A percentile compares a stretch with the other conserved stretches of the same genome.
phyloP scores from a whole-genome alignment of 2,888 invertebrate genomes.

The Lydus trimaculatus region DNA sequence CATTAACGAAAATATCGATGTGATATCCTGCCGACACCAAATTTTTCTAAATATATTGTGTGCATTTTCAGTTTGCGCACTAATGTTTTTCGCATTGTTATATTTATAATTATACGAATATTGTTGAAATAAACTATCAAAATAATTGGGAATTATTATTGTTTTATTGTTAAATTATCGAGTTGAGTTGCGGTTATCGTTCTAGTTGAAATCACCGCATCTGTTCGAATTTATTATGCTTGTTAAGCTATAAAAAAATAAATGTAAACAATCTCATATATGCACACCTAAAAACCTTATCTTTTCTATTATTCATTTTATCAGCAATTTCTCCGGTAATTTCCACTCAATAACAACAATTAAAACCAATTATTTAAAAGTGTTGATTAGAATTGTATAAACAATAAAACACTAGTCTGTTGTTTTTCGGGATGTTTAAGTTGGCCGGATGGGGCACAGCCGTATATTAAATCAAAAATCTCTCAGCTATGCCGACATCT shows the following conservation, averaged over 20 bases:
- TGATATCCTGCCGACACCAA: constrained; percentile 46
- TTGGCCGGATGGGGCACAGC: constrained; percentile 87
- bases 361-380: not conserved
- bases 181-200: not conserved
- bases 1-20: constrained; percentile 31
- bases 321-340: not conserved
- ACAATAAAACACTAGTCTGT: not conserved
- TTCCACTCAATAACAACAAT: not conserved
- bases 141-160: not conserved
- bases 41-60: constrained; percentile 39
- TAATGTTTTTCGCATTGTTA: constrained; percentile 37
- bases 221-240: not conserved
- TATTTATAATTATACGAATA: constrained; percentile 33
- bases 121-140: constrained; percentile 39
- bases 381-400: constrained; percentile 17
- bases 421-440: constrained; percentile 66
- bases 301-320: not conserved
- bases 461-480: constrained; percentile 65
- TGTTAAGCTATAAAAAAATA: not conserved
- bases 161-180: not conserved
- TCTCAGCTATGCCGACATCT: constrained; percentile 90
- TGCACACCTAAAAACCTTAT: not conserved
- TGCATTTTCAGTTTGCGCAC: constrained; percentile 39
- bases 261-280: not conserved
- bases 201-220: not conserved